These are phyloP conservation scores for Potamarius usumacintae DNA, from an alignment of 2,113 vertebrate genomes.

Conservation along the genomic window DNA sequence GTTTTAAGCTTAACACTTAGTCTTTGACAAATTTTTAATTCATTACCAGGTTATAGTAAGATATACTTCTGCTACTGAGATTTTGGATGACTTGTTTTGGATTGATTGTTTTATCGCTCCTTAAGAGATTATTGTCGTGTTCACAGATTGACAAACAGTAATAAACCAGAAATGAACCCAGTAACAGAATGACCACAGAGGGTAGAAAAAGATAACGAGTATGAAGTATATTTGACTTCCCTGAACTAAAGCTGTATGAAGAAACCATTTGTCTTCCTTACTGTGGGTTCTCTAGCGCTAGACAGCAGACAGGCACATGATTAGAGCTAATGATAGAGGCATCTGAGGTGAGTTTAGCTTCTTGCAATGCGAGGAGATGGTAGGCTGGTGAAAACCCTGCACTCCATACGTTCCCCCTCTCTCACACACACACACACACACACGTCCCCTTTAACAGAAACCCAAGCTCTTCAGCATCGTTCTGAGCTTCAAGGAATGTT, in stretches of 20 bases:
- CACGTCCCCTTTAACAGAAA: slow-evolving; percentile 13
- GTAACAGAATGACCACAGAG: background rate
- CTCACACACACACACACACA: background rate
- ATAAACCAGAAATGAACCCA: slow-evolving; percentile 1
- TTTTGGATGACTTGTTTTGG: background rate
- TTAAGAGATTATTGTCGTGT: background rate
- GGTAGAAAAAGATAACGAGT: background rate
- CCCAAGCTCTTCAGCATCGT: background rate
- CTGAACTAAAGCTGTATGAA: slow-evolving; percentile 8
- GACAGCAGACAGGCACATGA: slow-evolving; percentile 45
- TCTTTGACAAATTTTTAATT: background rate
- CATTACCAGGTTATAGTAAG: no score
- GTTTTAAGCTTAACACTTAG: background rate
- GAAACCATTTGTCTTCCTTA: slow-evolving; percentile 38
- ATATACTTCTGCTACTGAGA: background rate
- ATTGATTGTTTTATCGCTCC: background rate
- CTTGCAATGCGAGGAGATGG: slow-evolving; percentile 21
- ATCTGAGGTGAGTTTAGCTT: slow-evolving; percentile 40
- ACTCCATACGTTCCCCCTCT: background rate
- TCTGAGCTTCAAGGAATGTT: background rate
- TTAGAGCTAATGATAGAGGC: slow-evolving; percentile 35
- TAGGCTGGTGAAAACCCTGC: slow-evolving; percentile 3
- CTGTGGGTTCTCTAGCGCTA: slow-evolving; percentile 20
- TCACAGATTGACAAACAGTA: background rate
- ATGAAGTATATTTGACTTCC: slow-evolving; percentile 24